Evolutionary conservation across 2,888 invertebrate species (phyloP), one percentile per base, ranked within the genome.

Genomic region (Coenonympha glycerion): DNA sequence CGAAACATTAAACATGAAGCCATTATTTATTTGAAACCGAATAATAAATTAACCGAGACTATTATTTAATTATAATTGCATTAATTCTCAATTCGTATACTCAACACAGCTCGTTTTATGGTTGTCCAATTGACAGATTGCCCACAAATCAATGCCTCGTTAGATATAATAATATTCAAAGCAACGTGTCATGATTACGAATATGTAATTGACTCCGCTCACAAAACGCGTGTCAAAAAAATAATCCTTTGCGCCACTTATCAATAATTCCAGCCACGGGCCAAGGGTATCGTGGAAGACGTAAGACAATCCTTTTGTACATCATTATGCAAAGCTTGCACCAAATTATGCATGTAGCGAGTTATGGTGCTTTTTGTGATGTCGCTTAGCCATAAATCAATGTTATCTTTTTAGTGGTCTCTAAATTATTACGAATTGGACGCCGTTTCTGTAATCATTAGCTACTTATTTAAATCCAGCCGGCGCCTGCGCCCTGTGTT

Each of bases 121-220:
- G 33, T 6, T 37, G 47, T 50, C 19, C 41, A 46, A 45, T 42
- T 51, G 50, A 53, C 45, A 46, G 31, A 50, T 53, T 34, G 41
- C 36, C 45, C 26, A 48, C 46, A 52, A 55, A 53, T 50, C 52
- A 57, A 52, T 49, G 34, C 41, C 46, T 55, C 41, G 34, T 55
- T 54, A 47, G 52, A 42, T 42, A 47, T 30, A 53, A 46, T 50
- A 41, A 48, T 50, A 53, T 46, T 50, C 33, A 19, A 19, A 26
- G 37, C 16, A 46, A 60, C 60, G 60, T 59, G 58, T 48, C 47
- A 3, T 24, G 61, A 40, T 50, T 60, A 34, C 36, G 37, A 55
- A 58, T 52, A 42, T 22, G 19, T 49, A 31, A 51, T 56, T 53
- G 46, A 37, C 39, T 45, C 24, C 28, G 13, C 19, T 24, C 33